Percentiles rank a stretch among this genome's conserved stretches.
Evolutionary conservation across 2,797 vertebrate species (phyloP).

Genomic region (Alectoris magna): DNA sequence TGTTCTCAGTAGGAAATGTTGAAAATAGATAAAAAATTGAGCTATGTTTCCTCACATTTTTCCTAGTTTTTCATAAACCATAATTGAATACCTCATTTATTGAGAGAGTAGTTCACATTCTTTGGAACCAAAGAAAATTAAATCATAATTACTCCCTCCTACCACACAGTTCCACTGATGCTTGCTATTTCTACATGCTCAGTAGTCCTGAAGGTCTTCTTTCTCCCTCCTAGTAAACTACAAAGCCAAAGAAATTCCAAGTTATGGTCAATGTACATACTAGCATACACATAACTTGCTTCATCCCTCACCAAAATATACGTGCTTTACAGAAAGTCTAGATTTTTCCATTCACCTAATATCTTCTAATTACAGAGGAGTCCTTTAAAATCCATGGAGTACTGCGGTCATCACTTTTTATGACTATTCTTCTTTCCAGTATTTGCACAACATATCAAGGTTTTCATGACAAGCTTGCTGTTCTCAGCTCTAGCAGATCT

Average conservation of each 20-base stretch:
- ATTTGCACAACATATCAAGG: neutral
- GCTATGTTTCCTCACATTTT: neutral
- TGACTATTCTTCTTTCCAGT: neutral
- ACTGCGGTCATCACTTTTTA: neutral
- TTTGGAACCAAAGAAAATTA: neutral
- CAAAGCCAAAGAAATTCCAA: neutral
- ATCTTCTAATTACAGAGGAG: neutral
- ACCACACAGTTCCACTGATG: no score
- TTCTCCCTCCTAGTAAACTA: neutral
- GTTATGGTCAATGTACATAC: accelerated
- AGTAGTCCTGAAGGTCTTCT: neutral
- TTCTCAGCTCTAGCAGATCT: neutral
- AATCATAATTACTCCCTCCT: neutral
- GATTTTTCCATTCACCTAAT: neutral
- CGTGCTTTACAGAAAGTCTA: neutral
- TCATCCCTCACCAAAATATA: neutral
- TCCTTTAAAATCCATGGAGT: neutral
- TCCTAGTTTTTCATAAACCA: neutral
- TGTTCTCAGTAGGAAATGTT: neutral
- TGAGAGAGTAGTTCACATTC: neutral
- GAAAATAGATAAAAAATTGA: neutral
- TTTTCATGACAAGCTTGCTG: neutral
- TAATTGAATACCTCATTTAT: neutral
- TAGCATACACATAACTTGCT: neutral
- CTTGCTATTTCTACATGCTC: neutral